Conservation (phyloP, 1,140 invertebrate species). For the Aphaenogaster ashmeadi region DNA sequence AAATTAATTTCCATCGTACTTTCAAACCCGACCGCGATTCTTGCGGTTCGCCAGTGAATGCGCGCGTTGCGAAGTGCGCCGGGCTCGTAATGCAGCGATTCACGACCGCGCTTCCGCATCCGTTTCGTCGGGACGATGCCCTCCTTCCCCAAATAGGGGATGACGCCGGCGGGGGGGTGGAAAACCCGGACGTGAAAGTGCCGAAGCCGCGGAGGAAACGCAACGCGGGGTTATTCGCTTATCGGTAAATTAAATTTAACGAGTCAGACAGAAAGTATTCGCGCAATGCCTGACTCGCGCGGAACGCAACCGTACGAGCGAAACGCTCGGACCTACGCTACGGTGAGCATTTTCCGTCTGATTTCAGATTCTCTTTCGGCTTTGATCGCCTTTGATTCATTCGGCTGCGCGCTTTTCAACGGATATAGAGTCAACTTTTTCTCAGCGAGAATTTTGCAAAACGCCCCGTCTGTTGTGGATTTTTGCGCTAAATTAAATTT, state of each 20-base stretch:
- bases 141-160: constrained; percentile 6
- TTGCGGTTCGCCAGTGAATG: constrained; percentile 13
- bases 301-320: not conserved
- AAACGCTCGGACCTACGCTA: not conserved
- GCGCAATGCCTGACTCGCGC: not conserved
- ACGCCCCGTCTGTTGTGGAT: not conserved
- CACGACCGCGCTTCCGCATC: constrained; percentile 33
- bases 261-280: constrained; percentile 15
- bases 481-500: not conserved
- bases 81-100: constrained; percentile 39
- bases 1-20: constrained; percentile 73
- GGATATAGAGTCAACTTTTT: not conserved
- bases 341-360: not conserved
- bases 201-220: constrained; percentile 25
- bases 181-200: constrained; percentile 20
- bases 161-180: not conserved
- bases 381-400: not conserved
- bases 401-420: not conserved
- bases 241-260: constrained; percentile 47
- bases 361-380: not conserved
- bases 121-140: constrained; percentile 24
- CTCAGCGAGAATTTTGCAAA: not conserved
- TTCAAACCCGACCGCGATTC: constrained; percentile 62
- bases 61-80: constrained; percentile 25
- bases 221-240: constrained; percentile 20